Base-by-base conservation (phyloP, 1,140 invertebrate species). In the Cotesia typhae region DNA sequence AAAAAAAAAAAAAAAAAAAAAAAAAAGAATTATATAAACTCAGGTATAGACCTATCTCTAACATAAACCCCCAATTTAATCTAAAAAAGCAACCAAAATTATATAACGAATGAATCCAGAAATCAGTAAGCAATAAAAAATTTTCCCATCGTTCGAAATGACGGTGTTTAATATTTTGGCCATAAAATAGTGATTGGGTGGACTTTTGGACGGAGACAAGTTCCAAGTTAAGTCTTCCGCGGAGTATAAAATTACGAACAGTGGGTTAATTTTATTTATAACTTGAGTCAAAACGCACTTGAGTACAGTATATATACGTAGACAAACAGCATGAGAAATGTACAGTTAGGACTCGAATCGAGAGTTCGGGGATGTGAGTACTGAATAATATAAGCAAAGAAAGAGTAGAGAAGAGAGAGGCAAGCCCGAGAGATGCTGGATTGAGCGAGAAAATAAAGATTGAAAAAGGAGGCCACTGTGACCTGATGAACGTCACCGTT, bases 401-500 rank as follows among this genome's bases (percentile, higher is more conserved):
- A 51, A 53, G 67, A 69, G 55, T 2, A 28, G 28, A 41, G 53
- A 52, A 12, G 51, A 67, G 65, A 71, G 55, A 47, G 6, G 41
- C 2, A 47, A 10, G 1, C 41, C 2, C 6, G 6, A 9, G 41
- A 9, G 41, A 47, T 47, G 41, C 41, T 47, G 41, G 41, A 47
- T 47, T 6, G 10, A 47, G 10, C 6, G 66, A 59, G 53, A 66
- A 57, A 72, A 59, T 59, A 71, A 75, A 69, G 68, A 70, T 64
- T 73, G 71, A 28, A 73, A 66, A 84, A 84, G 76, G 83, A 84
- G 83, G 83, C 80, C 83, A 84, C 74, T 64, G 74, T 77, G 79
- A 81, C 76, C 75, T 70, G 77, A 71, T 47, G 38, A 77, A 67
- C 81, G 78, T 85, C 82, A 84, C 84, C 84, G 84, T 85, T 85